Conservation (phyloP, 2,797 vertebrate genomes). For the Tenualosa ilisha region DNA sequence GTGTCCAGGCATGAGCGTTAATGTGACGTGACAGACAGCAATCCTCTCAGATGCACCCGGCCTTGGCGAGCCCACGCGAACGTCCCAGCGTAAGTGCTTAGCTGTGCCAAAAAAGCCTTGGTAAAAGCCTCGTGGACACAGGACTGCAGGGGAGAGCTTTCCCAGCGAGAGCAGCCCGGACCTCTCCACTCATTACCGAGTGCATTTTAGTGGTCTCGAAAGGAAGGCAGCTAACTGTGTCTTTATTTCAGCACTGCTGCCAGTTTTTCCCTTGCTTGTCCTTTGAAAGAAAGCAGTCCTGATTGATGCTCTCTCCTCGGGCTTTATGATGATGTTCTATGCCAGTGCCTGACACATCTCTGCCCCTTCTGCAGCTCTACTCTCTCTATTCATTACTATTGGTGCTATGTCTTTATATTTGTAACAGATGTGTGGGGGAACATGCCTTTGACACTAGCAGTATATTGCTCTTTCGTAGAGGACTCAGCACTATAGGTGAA, state of each 20-base stretch:
- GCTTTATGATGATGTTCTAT: not conserved
- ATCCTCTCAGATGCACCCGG: conserved; percentile 32
- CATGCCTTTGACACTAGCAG: not conserved
- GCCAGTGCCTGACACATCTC: not conserved
- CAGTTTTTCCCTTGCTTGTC: not conserved
- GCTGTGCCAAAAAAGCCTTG: conserved; percentile 37
- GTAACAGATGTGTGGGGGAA: not conserved
- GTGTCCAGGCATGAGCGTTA: conserved; percentile 33
- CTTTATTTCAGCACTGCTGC: not conserved
- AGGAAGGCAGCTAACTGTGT: not conserved
- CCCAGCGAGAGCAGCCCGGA: conserved; percentile 26
- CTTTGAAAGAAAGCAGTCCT: not conserved
- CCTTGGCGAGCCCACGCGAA: not conserved
- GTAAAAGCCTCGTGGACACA: conserved; percentile 42
- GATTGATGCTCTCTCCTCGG: not conserved
- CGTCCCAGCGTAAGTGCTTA: conserved; percentile 38
- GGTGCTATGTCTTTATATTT: not conserved
- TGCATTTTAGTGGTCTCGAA: not conserved
- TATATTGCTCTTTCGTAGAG: not conserved
- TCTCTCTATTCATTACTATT: not conserved
- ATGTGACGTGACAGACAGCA: conserved; percentile 47
- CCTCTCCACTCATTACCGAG: conserved; percentile 42
- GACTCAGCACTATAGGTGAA: not conserved
- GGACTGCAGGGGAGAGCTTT: conserved; percentile 34
- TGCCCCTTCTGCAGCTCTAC: not conserved